These are phyloP conservation scores for Falco naumanni DNA, from an alignment of 2,797 vertebrate genomes.

Conservation along the genomic window DNA sequence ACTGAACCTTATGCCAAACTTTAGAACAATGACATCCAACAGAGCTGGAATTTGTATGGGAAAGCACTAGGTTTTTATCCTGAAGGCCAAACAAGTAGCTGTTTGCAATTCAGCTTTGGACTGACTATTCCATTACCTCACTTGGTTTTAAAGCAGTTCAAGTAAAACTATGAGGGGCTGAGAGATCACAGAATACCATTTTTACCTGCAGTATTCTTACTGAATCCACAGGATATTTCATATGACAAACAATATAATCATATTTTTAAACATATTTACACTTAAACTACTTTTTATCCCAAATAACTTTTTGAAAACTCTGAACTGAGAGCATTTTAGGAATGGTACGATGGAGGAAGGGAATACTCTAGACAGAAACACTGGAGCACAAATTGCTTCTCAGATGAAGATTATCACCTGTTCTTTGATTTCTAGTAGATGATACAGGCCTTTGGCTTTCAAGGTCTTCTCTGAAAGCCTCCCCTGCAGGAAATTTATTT, in stretches of 20 bases:
- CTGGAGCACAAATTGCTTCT: not conserved
- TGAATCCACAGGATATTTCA: not conserved
- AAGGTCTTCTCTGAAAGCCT: not conserved
- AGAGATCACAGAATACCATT: not conserved
- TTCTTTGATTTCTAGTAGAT: not conserved
- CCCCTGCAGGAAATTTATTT: not conserved
- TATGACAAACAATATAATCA: not conserved
- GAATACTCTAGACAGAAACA: not conserved
- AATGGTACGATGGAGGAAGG: not conserved
- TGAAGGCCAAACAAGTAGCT: constrained; percentile 67
- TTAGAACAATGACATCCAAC: constrained; percentile 20
- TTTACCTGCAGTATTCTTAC: not conserved
- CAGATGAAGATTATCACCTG: not conserved
- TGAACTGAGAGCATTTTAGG: not conserved
- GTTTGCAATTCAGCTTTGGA: constrained; percentile 38
- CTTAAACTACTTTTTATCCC: not conserved
- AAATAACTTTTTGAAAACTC: not conserved
- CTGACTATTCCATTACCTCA: constrained; percentile 17
- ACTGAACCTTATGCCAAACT: constrained; percentile 21
- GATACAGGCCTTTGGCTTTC: not conserved
- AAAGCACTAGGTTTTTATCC: constrained; percentile 21
- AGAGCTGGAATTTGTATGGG: constrained; percentile 36
- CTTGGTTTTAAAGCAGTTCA: constrained; percentile 1
- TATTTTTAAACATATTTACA: not conserved
- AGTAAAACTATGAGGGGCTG: not conserved